Conservation (phyloP, 2,113 vertebrate genomes). For the Leptosomus discolor region DNA sequence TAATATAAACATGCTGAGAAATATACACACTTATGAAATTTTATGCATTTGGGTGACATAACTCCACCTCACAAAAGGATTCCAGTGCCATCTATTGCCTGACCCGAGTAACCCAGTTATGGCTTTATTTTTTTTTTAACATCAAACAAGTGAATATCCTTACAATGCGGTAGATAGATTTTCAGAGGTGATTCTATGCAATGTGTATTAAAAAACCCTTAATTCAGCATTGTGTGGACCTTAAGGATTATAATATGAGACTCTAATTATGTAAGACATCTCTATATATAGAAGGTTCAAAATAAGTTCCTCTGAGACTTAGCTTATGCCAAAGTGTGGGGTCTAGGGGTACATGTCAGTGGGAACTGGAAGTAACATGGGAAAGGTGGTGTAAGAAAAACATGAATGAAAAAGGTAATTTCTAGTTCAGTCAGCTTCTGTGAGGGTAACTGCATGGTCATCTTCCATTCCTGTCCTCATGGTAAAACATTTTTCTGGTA, state of each 20-base stretch:
- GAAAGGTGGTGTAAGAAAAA: background rate
- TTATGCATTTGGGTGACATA: background rate
- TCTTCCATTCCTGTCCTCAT: background rate
- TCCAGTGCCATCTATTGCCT: background rate
- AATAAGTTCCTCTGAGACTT: background rate
- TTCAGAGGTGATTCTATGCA: background rate
- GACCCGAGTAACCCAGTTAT: background rate
- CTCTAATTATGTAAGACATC: background rate
- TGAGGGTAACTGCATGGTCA: background rate
- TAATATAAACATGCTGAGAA: background rate
- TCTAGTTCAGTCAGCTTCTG: background rate
- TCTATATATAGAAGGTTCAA: background rate
- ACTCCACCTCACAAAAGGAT: background rate
- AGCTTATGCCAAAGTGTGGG: fast-evolving
- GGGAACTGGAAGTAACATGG: background rate
- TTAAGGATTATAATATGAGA: background rate
- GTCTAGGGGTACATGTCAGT: background rate
- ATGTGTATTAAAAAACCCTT: background rate
- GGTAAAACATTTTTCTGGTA: background rate
- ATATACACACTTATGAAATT: background rate
- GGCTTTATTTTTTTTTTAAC: background rate
- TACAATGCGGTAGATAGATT: background rate
- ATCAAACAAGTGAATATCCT: background rate
- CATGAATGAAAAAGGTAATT: background rate
- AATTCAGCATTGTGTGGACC: background rate